Percentiles rank a stretch among this genome's conserved stretches.
phyloP scores from a whole-genome alignment of 2,113 vertebrate species.

The Natator depressus region DNA sequence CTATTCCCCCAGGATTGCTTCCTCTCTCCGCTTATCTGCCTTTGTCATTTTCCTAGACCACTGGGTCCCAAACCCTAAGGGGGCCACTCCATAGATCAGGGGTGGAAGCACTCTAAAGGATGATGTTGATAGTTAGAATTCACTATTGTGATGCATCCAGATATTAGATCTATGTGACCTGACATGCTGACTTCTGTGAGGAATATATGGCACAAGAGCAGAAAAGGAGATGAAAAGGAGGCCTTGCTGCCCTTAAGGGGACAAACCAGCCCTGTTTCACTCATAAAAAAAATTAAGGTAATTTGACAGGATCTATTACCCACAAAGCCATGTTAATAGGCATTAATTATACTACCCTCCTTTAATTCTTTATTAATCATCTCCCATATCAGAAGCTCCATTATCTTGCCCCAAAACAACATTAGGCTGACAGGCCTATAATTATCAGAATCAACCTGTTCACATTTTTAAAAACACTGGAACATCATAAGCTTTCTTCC shows the following conservation, averaged over 20 bases:
- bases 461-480: background rate
- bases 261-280: background rate
- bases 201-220: background rate
- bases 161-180: background rate
- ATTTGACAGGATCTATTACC: background rate
- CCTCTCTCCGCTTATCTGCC: background rate
- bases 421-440: background rate
- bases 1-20: background rate
- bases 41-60: background rate
- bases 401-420: background rate
- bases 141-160: fast-evolving
- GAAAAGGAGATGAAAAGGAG: background rate
- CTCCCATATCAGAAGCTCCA: background rate
- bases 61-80: background rate
- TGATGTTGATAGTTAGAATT: background rate
- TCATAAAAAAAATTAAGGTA: background rate
- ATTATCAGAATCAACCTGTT: background rate
- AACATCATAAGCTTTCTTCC: background rate
- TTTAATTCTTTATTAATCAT: background rate
- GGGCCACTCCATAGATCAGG: background rate
- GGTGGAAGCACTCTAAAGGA: background rate
- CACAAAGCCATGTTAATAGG: background rate
- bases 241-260: background rate
- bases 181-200: background rate
- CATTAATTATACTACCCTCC: background rate